Evolutionary conservation across 2,797 vertebrate species (phyloP).

Genomic region (Xerus rutilus): DNA sequence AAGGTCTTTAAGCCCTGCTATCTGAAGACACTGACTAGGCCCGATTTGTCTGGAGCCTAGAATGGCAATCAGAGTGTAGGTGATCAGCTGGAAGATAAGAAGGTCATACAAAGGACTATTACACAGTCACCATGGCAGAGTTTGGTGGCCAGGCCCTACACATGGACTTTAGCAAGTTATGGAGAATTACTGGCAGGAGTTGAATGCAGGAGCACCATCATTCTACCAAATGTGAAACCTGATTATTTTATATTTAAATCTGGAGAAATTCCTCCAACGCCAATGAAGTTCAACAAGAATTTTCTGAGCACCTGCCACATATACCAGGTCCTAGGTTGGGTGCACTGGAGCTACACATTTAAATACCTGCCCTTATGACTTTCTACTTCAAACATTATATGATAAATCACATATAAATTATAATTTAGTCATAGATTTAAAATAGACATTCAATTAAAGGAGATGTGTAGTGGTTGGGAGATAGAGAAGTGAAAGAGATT

Average conservation of each 20-base stretch:
- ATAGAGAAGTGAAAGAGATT: neutral
- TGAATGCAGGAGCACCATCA: neutral
- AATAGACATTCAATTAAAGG: constrained; percentile 16
- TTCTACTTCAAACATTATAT: neutral
- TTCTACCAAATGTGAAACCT: neutral
- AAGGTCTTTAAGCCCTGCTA: neutral
- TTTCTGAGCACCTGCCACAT: neutral
- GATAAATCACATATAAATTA: neutral
- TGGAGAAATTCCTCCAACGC: neutral
- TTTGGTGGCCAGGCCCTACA: neutral
- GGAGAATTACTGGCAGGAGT: neutral
- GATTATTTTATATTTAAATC: neutral
- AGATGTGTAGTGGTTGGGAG: neutral
- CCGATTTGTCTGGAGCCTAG: neutral
- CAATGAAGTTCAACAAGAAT: neutral
- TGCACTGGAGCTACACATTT: neutral
- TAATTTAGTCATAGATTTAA: neutral
- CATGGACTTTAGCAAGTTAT: neutral
- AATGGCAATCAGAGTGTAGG: neutral
- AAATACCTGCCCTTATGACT: neutral
- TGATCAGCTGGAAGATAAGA: neutral
- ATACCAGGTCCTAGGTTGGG: neutral
- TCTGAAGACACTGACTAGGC: neutral
- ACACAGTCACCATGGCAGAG: neutral
- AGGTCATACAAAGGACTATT: neutral